These are phyloP conservation scores for Epirrhoe alternata DNA, from an alignment of 2,888 invertebrate species.

Conservation along the genomic window DNA sequence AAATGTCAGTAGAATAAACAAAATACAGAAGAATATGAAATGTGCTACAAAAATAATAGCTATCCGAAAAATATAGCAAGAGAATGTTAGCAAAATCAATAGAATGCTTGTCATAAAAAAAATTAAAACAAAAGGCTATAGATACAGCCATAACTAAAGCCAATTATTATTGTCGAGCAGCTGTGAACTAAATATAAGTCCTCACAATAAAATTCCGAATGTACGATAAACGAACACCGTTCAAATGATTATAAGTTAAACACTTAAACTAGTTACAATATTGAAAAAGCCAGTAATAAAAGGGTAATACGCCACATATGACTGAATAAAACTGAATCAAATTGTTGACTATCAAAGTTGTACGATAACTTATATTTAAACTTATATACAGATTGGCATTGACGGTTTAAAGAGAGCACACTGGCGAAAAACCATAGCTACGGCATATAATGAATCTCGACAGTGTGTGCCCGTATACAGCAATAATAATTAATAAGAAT, in stretches of 20 bases:
- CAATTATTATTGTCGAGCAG: conserved; percentile 73
- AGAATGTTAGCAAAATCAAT: conserved; percentile 47
- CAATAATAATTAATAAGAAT: conserved; percentile 15
- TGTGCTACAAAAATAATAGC: background rate
- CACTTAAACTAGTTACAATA: conserved; percentile 56
- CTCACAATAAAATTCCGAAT: conserved; percentile 60
- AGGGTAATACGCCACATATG: conserved; percentile 43
- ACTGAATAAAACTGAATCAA: conserved; percentile 33
- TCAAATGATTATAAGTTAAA: conserved; percentile 65
- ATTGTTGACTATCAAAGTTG: conserved; percentile 63
- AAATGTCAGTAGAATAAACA: conserved; percentile 9
- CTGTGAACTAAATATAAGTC: conserved; percentile 64
- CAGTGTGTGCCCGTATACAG: conserved; percentile 11
- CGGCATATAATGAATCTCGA: background rate
- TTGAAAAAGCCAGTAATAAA: conserved; percentile 54
- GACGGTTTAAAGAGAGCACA: conserved; percentile 9
- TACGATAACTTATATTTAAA: conserved; percentile 66
- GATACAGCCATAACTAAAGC: conserved; percentile 58
- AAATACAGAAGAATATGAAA: background rate
- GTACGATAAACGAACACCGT: conserved; percentile 51
- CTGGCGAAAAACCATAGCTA: conserved; percentile 1
- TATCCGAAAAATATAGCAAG: conserved; percentile 8
- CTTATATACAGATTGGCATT: conserved; percentile 51
- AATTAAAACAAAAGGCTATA: conserved; percentile 47
- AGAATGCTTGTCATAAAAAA: conserved; percentile 54